Conservation (phyloP, 2,113 vertebrate genomes). For the Heterotilapia buettikoferi region DNA sequence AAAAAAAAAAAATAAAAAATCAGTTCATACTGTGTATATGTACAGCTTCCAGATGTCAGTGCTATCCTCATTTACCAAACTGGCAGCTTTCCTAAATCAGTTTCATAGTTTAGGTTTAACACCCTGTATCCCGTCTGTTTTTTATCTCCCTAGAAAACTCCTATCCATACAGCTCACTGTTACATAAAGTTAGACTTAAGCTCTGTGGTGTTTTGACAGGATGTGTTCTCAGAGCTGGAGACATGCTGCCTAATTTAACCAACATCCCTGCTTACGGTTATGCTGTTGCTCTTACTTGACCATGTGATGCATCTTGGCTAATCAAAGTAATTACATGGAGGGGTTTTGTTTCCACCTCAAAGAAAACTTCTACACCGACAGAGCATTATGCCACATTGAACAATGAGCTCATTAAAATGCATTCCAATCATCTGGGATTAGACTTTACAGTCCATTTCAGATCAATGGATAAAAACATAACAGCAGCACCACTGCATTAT, state of each 20-base stretch:
- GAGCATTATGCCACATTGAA: constrained; percentile 34
- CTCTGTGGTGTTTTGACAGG: background rate
- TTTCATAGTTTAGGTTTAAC: constrained; percentile 3
- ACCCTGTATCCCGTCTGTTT: background rate
- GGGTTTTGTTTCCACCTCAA: constrained; percentile 35
- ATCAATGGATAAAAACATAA: constrained; percentile 11
- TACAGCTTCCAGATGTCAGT: background rate
- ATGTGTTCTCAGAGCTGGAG: background rate
- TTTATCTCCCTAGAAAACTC: background rate
- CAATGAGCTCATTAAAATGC: constrained; percentile 53
- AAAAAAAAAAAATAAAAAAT: background rate
- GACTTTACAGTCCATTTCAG: constrained; percentile 19
- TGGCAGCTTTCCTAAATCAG: constrained; percentile 5
- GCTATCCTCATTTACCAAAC: constrained; percentile 10
- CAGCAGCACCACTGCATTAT: background rate
- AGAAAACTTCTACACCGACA: background rate
- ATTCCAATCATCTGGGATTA: constrained; percentile 37
- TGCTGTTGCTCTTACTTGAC: constrained; percentile 11
- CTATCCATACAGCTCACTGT: background rate
- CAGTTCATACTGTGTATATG: background rate
- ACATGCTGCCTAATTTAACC: background rate
- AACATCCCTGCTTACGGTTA: background rate
- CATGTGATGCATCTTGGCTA: constrained; percentile 11
- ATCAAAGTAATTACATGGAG: constrained; percentile 40
- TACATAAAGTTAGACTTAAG: background rate